Base-by-base conservation (phyloP, 2,113 vertebrate species). In the Tonatia bakeri region DNA sequence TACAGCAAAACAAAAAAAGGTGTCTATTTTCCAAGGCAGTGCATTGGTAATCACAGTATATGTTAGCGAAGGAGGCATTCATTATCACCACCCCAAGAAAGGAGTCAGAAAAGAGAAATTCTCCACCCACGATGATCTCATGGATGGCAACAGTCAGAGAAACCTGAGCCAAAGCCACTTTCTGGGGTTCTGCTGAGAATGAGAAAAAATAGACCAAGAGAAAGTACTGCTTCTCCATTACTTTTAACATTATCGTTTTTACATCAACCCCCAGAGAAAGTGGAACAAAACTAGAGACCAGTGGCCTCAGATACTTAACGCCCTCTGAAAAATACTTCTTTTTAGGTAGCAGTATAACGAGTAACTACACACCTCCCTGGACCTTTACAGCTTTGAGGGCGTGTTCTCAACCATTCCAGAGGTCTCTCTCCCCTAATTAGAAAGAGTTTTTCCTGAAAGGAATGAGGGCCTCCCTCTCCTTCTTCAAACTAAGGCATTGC, bases 401-500 rank as follows among this genome's bases (percentile, higher is more conserved):
- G n/a, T 33, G 33, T 65, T 86, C 61, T 72, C 65, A 76, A 9
- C 26, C 64, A 47, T 75, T 69, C 88, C 26, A 54, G 59, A 10
- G 20, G 14, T 8, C 87, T 84, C 20, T 54, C 28, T 20, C 15
- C 31, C 11, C n/a, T 47, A 43, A 7, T 40, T 65, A 70, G 76
- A 67, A 56, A 56, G 64, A 54, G 61, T 61, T 77, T 91, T 87
- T 80, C 67, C n/a, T 38, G 65, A 56, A 69, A 73, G 16, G 47
- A 54, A 47, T 64, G 7, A n/a, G 65, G 43, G 77, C 4, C 47
- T 84, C 36, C 31, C 50, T 64, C 20, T 43, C 31, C 70, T 81
- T 65, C 72, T 87, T 86, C 52, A 69, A 82, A 87, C 92, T 94
- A 95, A 96, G 81, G 96, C 92, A 95, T 45, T 96, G 76, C 91